Evolutionary conservation across 2,888 invertebrate species (phyloP).

Genomic region (Phymatocera aterrima): DNA sequence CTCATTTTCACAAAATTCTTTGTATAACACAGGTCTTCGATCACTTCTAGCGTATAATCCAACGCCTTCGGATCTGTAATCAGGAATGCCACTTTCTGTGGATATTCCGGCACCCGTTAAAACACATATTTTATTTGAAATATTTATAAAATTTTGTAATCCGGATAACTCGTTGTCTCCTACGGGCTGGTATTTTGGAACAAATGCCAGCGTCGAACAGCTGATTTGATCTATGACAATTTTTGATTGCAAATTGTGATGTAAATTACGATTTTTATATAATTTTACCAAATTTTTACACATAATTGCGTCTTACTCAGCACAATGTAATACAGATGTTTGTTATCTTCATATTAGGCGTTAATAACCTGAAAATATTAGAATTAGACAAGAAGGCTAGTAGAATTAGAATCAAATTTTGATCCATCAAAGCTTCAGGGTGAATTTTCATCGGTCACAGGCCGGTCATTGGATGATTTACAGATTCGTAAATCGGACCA

Average conservation of each 20-base stretch:
- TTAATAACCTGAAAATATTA: too few relatives aligned
- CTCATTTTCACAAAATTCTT: slow-evolving; percentile 86
- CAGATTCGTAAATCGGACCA: too few relatives aligned
- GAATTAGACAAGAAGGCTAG: too few relatives aligned
- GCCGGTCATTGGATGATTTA: too few relatives aligned
- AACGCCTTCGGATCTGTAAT: slow-evolving; percentile 94
- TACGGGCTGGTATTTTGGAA: slow-evolving; percentile 86
- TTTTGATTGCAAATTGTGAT: neutral
- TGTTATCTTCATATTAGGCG: neutral
- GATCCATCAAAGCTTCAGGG: too few relatives aligned
- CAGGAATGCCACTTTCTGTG: slow-evolving; percentile 97
- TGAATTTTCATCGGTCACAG: too few relatives aligned
- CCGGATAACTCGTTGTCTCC: slow-evolving; percentile 78
- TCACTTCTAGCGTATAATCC: slow-evolving; percentile 92
- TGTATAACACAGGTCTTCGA: slow-evolving; percentile 90
- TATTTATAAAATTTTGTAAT: slow-evolving; percentile 79
- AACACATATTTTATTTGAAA: slow-evolving; percentile 80
- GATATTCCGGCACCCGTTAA: slow-evolving; percentile 97
- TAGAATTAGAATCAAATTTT: too few relatives aligned
- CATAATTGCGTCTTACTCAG: neutral
- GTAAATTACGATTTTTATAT: neutral
- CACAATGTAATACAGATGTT: neutral
- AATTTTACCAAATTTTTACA: neutral
- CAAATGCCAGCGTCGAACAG: slow-evolving; percentile 74
- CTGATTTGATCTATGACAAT: slow-evolving; percentile 46